These are phyloP conservation scores for Aepyceros melampus DNA, from an alignment of 2,113 vertebrate genomes.

Conservation along the genomic window DNA sequence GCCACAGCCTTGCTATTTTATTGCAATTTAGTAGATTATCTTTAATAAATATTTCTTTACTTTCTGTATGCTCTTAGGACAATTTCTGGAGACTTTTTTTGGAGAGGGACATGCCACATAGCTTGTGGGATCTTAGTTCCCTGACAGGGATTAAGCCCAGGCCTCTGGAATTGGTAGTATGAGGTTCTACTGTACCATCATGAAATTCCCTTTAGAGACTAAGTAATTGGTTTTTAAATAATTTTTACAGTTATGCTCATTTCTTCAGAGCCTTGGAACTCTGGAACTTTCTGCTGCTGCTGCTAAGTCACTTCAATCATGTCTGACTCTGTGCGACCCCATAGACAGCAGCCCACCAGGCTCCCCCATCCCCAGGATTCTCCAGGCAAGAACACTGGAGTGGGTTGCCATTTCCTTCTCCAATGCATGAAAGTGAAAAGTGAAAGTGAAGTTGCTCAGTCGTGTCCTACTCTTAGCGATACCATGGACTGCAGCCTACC, in stretches of 20 bases:
- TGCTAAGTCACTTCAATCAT: rapidly evolving
- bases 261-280: neutral
- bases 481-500: too few species aligned
- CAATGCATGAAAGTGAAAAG: too few species aligned
- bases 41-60: neutral
- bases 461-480: too few species aligned
- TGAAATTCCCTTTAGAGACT: neutral
- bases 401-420: too few species aligned
- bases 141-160: neutral
- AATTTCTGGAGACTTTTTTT: neutral
- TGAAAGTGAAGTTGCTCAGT: too few species aligned
- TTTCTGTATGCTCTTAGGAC: neutral
- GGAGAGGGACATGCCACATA: neutral
- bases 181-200: neutral
- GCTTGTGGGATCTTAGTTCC: neutral
- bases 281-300: neutral
- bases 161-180: neutral
- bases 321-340: too few species aligned
- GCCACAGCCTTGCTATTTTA: neutral
- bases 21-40: neutral
- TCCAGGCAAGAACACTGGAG: too few species aligned
- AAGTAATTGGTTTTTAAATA: neutral
- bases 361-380: too few species aligned
- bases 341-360: too few species aligned
- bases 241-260: neutral